phyloP scores from a whole-genome alignment of 2,888 invertebrate genomes.

The Pediacus dermestoides region DNA sequence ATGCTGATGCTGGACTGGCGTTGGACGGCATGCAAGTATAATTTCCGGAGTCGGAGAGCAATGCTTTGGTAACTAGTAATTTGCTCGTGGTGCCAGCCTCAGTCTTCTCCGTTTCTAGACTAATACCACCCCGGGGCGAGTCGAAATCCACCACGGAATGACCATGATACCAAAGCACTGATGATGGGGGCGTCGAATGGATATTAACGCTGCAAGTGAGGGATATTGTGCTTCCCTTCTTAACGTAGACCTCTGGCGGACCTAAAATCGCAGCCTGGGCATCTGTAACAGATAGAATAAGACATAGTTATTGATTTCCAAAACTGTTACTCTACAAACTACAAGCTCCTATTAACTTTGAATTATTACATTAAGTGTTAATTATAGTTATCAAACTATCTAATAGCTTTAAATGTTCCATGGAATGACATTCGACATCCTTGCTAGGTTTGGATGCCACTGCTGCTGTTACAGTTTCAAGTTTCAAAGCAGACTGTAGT shows the following conservation, averaged over 20 bases:
- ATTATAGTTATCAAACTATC: conserved; percentile 27
- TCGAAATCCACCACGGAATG: conserved; percentile 77
- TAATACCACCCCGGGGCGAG: conserved; percentile 80
- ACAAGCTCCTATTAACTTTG: conserved; percentile 13
- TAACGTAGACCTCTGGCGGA: conserved; percentile 82
- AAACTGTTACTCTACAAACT: not conserved
- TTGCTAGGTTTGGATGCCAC: conserved; percentile 11
- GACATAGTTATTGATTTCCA: not conserved
- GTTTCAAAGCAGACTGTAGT: conserved; percentile 11
- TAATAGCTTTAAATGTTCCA: conserved; percentile 23
- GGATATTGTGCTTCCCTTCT: conserved; percentile 87
- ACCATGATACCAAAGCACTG: conserved; percentile 84
- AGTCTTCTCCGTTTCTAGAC: conserved; percentile 81
- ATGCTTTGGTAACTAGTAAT: conserved; percentile 79
- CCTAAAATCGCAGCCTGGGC: conserved; percentile 84
- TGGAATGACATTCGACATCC: conserved; percentile 20
- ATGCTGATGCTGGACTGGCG: conserved; percentile 76
- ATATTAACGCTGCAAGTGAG: conserved; percentile 85
- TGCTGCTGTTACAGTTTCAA: conserved; percentile 4
- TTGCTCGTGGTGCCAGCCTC: conserved; percentile 77
- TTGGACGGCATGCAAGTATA: conserved; percentile 86
- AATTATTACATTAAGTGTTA: conserved; percentile 26
- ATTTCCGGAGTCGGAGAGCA: conserved; percentile 81
- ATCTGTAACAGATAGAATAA: conserved; percentile 57
- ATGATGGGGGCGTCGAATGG: conserved; percentile 73